These are phyloP conservation scores for Eilema depressum DNA, from an alignment of 2,888 invertebrate genomes.

Conservation along the genomic window DNA sequence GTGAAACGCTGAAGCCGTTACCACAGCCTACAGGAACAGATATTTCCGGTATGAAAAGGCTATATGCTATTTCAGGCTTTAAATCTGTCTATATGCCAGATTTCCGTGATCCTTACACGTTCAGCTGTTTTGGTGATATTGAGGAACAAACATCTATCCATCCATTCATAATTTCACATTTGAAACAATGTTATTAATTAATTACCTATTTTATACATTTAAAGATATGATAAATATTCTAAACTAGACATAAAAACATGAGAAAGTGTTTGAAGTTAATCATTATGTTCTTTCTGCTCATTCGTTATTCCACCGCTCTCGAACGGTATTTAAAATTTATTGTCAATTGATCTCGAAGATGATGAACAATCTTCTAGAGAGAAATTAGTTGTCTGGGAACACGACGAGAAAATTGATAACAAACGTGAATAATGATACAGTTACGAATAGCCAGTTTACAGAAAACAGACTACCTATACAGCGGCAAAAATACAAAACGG, in stretches of 20 bases:
- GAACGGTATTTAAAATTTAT: background rate
- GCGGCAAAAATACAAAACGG: slow-evolving; percentile 22
- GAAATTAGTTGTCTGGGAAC: background rate
- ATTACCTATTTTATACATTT: background rate
- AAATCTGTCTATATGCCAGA: background rate
- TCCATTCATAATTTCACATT: too few species aligned
- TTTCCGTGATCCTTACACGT: too few species aligned
- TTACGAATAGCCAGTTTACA: background rate
- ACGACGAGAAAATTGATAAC: slow-evolving; percentile 11
- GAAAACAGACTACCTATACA: slow-evolving; percentile 1
- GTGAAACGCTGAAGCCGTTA: background rate
- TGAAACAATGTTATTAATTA: too few species aligned
- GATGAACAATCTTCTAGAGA: background rate
- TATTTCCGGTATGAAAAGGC: background rate
- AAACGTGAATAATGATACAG: slow-evolving; percentile 9
- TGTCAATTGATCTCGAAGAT: background rate
- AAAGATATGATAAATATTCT: background rate
- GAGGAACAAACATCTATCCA: too few species aligned
- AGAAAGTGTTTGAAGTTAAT: background rate
- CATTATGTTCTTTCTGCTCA: background rate
- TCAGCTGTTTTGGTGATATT: too few species aligned
- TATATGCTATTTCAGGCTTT: background rate
- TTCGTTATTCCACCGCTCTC: background rate
- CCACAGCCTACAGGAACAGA: background rate
- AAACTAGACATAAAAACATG: background rate